A percentile compares a stretch with the other conserved stretches of the same genome.
Evolutionary conservation across 30 jellyfish, hydroid and myxozoan species (phyloP).

Genomic region (Catostylus mosaicus): DNA sequence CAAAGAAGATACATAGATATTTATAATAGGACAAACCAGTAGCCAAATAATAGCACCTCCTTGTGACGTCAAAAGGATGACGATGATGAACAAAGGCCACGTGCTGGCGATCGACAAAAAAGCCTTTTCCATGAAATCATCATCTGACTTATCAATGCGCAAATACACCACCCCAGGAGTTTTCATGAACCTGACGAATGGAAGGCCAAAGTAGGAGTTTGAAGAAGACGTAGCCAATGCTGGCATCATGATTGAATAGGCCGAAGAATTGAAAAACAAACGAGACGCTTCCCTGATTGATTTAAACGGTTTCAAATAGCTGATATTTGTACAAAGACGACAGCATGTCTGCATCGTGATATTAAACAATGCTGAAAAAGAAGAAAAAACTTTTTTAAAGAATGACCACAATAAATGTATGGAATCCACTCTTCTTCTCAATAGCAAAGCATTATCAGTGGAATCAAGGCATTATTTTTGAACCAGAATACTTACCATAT

Average conservation of each 20-base stretch:
- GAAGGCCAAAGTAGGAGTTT: neutral
- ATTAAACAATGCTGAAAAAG: constrained; percentile 14
- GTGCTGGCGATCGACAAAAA: constrained; percentile 1
- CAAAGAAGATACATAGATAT: neutral
- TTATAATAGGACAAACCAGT: constrained; percentile 17
- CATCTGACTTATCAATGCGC: constrained; percentile 19
- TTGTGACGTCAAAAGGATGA: constrained; percentile 18
- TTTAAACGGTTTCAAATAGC: neutral
- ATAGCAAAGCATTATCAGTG: no score
- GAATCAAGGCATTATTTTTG: no score
- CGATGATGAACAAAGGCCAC: constrained; percentile 44
- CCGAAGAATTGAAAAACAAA: neutral
- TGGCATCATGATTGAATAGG: constrained; percentile 39
- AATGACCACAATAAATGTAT: no score
- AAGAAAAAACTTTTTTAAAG: neutral
- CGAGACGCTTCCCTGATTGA: neutral
- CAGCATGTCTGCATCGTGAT: constrained; percentile 18
- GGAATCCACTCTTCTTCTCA: no score
- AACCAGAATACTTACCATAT: no score
- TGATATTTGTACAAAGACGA: constrained; percentile 10
- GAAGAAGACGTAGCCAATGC: constrained; percentile 4
- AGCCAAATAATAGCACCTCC: constrained; percentile 58
- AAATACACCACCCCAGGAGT: constrained; percentile 34
- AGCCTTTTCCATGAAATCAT: constrained; percentile 1
- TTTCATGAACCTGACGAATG: constrained; percentile 11